Base-by-base conservation (phyloP, 2,113 vertebrate genomes). In the Epinephelus fuscoguttatus region DNA sequence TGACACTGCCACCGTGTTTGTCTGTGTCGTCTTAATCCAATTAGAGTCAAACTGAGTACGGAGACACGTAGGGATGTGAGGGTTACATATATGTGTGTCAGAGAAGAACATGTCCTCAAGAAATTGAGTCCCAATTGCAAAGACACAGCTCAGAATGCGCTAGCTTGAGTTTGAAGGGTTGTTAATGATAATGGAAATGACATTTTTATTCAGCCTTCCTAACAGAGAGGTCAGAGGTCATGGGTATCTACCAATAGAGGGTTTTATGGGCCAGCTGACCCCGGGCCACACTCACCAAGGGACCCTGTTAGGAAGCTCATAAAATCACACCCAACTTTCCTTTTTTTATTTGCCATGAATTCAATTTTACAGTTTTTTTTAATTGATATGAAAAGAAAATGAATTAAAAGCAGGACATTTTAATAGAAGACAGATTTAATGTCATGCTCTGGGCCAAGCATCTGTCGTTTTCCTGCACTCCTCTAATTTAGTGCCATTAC, bases 21-120 rank as follows among this genome's bases (percentile, higher is more conserved):
- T 81, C 74, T 75, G 45, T 63, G 70, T 74, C 80, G 50, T 70
- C 75, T 85, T 79, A 79, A 88, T 86, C 78, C 78, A 91, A 86
- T 92, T 85, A 85, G 30, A 76, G 84, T 79, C 82, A 69, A 57
- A 75, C 19, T 42, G 70, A 80, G 64, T 21, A 25, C 70, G 67
- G 33, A 69, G 66, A n/a, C 66, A 66, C 2, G 2, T 3, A 17
- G 61, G 56, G 57, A 27, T 30, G 25, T 45, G 72, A 1, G 3
- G 45, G 23, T n/a, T 55, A 47, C 64, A 47, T 62, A 57, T 30
- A 75, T 67, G 70, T 30, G 49, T 76, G 42, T 84, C 52, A 49
- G 62, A 75, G 37, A 75, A 84, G 57, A 53, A n/a, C 7, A 61
- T 42, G 42, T 60, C 57, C 14, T 50, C 21, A 27, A 64, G 50